phyloP scores from a whole-genome alignment of 2,888 invertebrate species.

The Ophraella communa region DNA sequence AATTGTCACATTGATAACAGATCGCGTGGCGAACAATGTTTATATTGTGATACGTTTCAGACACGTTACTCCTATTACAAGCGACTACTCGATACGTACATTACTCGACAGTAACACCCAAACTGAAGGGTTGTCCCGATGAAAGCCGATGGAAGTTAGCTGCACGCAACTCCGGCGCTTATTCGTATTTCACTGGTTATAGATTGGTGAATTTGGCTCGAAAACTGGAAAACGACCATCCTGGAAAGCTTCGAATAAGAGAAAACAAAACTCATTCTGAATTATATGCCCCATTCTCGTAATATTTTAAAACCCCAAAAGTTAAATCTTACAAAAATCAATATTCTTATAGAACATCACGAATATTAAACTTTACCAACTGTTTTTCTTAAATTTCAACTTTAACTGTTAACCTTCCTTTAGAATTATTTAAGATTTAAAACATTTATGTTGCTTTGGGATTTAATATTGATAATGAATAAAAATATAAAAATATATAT shows the following conservation, averaged over 20 bases:
- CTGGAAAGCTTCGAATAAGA: background rate
- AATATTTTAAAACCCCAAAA: too few species aligned
- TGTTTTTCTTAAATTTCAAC: too few species aligned
- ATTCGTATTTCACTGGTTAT: constrained; percentile 9
- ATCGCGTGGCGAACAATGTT: background rate
- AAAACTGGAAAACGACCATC: constrained; percentile 8
- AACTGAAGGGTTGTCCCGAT: constrained; percentile 51
- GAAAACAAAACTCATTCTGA: background rate
- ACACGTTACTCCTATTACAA: constrained; percentile 16
- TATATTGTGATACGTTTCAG: constrained; percentile 7
- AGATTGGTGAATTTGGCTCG: constrained; percentile 18
- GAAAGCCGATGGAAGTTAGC: constrained; percentile 57
- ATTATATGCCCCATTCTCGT: background rate
- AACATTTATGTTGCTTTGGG: too few species aligned
- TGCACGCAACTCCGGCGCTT: constrained; percentile 46
- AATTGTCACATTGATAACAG: too few species aligned
- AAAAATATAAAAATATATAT: too few species aligned
- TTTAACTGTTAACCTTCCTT: too few species aligned
- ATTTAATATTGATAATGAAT: too few species aligned
- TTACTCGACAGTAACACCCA: constrained; percentile 50
- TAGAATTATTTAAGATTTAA: too few species aligned
- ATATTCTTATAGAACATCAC: too few species aligned
- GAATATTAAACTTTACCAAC: too few species aligned
- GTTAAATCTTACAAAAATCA: too few species aligned
- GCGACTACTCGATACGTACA: constrained; percentile 35